phyloP scores from a whole-genome alignment of 2,113 vertebrate genomes.

The Mesocricetus auratus region DNA sequence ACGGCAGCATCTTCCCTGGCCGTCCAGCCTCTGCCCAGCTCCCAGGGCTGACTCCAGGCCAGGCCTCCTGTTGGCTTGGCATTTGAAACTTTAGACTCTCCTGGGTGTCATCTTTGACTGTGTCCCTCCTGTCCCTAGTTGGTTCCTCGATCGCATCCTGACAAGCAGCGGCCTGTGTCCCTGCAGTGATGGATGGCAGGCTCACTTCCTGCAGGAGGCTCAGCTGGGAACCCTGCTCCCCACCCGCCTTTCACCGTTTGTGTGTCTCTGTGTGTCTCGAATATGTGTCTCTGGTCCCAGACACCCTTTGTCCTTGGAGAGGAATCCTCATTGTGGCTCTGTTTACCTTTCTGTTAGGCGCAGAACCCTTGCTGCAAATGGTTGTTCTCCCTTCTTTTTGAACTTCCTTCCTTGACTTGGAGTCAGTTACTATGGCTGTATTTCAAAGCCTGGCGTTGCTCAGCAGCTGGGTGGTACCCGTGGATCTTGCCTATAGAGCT shows the following conservation, averaged over 20 bases:
- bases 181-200: fast-evolving
- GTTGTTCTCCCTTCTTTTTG: not conserved
- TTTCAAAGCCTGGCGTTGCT: not conserved
- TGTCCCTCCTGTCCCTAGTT: not conserved
- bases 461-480: fast-evolving
- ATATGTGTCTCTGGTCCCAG: not conserved
- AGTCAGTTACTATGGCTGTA: not conserved
- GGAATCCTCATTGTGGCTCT: not conserved
- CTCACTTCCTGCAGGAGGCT: not conserved
- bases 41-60: not conserved
- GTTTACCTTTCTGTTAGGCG: fast-evolving
- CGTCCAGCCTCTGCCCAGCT: not conserved
- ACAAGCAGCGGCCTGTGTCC: not conserved
- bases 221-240: not conserved
- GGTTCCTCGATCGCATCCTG: not conserved
- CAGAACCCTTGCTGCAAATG: not conserved
- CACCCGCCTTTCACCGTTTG: fast-evolving
- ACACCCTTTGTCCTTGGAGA: fast-evolving
- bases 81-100: not conserved
- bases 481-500: not conserved
- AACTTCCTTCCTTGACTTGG: not conserved
- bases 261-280: fast-evolving
- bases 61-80: not conserved
- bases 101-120: not conserved
- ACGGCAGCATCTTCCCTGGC: not conserved